Percentiles rank a stretch among this genome's conserved stretches.
These are phyloP conservation scores for Daphoenositta chrysoptera DNA, from an alignment of 2,113 vertebrate genomes.

Conservation along the genomic window DNA sequence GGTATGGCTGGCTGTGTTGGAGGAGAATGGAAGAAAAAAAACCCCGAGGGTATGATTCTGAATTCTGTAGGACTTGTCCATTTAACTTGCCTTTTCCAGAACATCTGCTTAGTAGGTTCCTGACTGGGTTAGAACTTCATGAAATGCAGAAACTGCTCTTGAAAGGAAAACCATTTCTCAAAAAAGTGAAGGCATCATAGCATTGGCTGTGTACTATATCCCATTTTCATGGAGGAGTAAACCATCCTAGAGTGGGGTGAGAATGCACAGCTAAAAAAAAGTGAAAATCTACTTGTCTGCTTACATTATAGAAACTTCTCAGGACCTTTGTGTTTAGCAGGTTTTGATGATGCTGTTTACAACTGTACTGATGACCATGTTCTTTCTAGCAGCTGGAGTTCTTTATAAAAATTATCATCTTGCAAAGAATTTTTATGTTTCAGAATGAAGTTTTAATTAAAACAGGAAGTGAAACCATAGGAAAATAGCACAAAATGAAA, in stretches of 20 bases:
- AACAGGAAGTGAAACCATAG: neutral
- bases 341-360: neutral
- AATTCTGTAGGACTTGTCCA: neutral
- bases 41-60: rapidly evolving
- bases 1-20: neutral
- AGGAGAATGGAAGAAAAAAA: neutral
- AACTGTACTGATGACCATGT: neutral
- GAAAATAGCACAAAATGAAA: neutral
- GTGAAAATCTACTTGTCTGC: neutral
- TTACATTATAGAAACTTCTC: neutral
- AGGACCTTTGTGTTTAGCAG: neutral
- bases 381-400: neutral
- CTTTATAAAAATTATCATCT: neutral
- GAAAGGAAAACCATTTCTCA: neutral
- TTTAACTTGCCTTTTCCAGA: neutral
- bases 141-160: neutral
- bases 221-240: neutral
- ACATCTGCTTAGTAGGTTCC: neutral
- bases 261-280: neutral
- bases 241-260: neutral
- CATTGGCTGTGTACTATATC: neutral
- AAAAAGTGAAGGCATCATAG: neutral
- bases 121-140: neutral
- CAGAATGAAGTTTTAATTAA: neutral
- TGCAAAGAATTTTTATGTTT: neutral